A percentile compares a stretch with the other conserved stretches of the same genome.
Conservation (phyloP, 2,113 vertebrate species). For the Saimiri boliviensis region DNA sequence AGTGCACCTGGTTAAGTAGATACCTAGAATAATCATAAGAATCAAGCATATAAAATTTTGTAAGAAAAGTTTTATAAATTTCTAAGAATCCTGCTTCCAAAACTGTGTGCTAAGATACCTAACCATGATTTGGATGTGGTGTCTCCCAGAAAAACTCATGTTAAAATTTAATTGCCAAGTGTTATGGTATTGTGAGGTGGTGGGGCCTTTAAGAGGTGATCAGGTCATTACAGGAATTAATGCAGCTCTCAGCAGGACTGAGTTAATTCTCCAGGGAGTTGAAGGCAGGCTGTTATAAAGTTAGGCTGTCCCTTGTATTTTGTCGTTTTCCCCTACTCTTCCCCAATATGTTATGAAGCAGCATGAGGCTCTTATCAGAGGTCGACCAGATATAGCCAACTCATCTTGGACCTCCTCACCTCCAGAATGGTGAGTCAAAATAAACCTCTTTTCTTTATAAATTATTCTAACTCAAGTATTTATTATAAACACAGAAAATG, state of each 20-base stretch:
- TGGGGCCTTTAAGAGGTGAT: background rate
- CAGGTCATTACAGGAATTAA: background rate
- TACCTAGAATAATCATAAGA: background rate
- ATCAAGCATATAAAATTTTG: background rate
- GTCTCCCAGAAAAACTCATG: background rate
- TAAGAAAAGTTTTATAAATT: background rate
- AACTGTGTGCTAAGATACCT: background rate
- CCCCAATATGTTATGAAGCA: background rate
- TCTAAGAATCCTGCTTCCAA: background rate
- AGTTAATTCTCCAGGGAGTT: background rate
- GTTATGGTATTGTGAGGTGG: background rate
- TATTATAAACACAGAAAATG: background rate
- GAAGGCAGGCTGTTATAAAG: background rate
- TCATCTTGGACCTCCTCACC: background rate
- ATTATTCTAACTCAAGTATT: background rate
- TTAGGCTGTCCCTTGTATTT: background rate
- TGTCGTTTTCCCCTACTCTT: background rate
- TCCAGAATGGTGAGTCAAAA: background rate
- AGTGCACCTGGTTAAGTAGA: background rate
- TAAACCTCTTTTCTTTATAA: background rate
- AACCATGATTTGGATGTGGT: background rate
- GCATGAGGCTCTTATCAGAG: background rate
- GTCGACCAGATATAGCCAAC: background rate
- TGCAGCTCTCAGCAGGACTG: background rate
- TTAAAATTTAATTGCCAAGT: background rate